phyloP scores from a whole-genome alignment of 1,140 invertebrate genomes.

The Antheraea mylitta region DNA sequence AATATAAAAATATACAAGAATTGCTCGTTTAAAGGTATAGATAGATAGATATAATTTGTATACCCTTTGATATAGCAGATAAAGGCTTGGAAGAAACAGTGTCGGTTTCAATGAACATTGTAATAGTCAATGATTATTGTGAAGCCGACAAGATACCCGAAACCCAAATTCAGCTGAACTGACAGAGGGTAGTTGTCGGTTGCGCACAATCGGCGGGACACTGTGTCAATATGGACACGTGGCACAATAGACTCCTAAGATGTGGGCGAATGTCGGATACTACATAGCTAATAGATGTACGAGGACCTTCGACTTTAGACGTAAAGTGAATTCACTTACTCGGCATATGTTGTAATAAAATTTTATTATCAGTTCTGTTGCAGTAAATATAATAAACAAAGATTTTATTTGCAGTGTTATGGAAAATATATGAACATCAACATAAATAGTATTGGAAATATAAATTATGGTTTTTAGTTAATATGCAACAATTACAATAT shows the following conservation, averaged over 20 bases:
- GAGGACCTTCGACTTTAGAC: conserved; percentile 32
- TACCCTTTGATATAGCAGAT: conserved; percentile 20
- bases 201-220: conserved; percentile 50
- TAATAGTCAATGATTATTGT: conserved; percentile 20
- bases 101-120: conserved; percentile 13
- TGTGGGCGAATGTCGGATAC: conserved; percentile 47
- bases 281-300: conserved; percentile 33
- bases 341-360: not conserved
- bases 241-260: conserved; percentile 47
- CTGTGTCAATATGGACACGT: conserved; percentile 64
- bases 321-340: not conserved
- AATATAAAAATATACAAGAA: no score
- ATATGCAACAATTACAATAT: no score
- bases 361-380: not conserved
- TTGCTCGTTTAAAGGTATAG: no score
- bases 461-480: no score
- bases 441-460: no score
- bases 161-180: conserved; percentile 35
- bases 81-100: no score
- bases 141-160: conserved; percentile 16
- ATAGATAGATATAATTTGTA: no score
- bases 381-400: not conserved
- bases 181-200: conserved; percentile 57
- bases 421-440: no score
- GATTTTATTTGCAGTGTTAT: no score